Base-by-base conservation (phyloP, 2,888 invertebrate genomes). In the Meiosimyza decipiens region DNA sequence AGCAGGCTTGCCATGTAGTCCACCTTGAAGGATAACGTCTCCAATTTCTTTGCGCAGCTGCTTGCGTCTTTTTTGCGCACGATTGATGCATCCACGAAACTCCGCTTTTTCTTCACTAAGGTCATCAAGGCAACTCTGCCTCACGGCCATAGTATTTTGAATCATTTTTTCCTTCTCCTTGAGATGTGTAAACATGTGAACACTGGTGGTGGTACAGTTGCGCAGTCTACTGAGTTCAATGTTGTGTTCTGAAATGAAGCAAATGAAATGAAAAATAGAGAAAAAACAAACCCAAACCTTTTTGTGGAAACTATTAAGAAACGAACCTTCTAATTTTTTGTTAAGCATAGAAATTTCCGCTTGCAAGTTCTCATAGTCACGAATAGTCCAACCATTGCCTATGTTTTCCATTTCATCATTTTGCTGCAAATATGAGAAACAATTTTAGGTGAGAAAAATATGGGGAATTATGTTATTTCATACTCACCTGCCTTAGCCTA, bases 321-420 rank as follows among this genome's bases (percentile, higher is more conserved):
- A 63, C 9, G 55, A 65, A 84, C 85, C 86, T 80, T 86, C 86
- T 13, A 84, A 79, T 79, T 85, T 85, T 67, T 85, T 85, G 9
- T 75, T 79, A 33, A 86, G 63, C 12, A 79, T 77, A 18, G 80
- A 76, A 1, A 80, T 80, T 74, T 85, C 82, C 3, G 83, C 84
- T 63, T 85, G 82, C 3, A 84, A 71, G 50, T 75, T 73, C 6
- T 83, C 81, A 67, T 80, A 86, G 64, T 83, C 82, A 1, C 71
- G 74, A 77, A 85, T 80, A 15, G 71, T 76, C 6, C 86, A 70
- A 0, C 81, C 81, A 47, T 83, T 80, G 16, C 82, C 82, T 3
- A 86, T 78, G 55, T 82, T 78, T 67, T 86, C 83, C 11, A 85
- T 74, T 28, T 78, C 74, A 0, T 18, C 64, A 0, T 82, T 78